Percentiles rank a stretch among this genome's conserved stretches.
phyloP scores from a whole-genome alignment of 1,140 invertebrate species.

The Magallana angulata region DNA sequence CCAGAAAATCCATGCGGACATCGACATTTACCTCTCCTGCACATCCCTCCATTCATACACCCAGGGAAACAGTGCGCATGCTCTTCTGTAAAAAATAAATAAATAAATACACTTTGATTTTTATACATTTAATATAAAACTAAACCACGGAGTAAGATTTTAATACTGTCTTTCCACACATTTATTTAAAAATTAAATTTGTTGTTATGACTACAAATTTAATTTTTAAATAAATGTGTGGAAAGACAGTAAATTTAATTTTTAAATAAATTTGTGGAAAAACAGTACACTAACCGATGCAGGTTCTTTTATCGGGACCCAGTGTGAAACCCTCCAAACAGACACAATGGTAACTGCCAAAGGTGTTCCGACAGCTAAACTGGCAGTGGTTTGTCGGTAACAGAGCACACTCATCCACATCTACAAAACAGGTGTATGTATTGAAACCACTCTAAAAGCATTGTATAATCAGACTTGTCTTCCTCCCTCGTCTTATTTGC shows the following conservation, averaged over 20 bases:
- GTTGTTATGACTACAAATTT: background rate
- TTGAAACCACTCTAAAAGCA: too few relatives aligned
- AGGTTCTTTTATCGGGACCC: conserved; percentile 87
- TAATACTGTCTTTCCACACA: background rate
- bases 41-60: conserved; percentile 45
- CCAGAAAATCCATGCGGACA: conserved; percentile 18
- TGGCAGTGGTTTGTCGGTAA: conserved; percentile 86
- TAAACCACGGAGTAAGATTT: background rate
- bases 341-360: conserved; percentile 75
- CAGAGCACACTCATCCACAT: conserved; percentile 86
- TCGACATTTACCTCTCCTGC: conserved; percentile 16
- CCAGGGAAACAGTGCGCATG: conserved; percentile 35
- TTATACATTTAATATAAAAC: background rate
- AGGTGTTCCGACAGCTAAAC: conserved; percentile 81
- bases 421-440: conserved; percentile 77
- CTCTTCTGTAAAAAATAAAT: conserved; percentile 24
- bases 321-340: conserved; percentile 81
- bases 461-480: too few relatives aligned
- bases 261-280: too few relatives aligned
- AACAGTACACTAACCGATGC: conserved; percentile 81
- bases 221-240: too few relatives aligned
- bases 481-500: too few relatives aligned
- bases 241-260: too few relatives aligned
- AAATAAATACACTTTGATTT: background rate
- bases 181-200: too few relatives aligned